These are phyloP conservation scores for Turnix velox DNA, from an alignment of 2,113 vertebrate genomes.

Conservation along the genomic window DNA sequence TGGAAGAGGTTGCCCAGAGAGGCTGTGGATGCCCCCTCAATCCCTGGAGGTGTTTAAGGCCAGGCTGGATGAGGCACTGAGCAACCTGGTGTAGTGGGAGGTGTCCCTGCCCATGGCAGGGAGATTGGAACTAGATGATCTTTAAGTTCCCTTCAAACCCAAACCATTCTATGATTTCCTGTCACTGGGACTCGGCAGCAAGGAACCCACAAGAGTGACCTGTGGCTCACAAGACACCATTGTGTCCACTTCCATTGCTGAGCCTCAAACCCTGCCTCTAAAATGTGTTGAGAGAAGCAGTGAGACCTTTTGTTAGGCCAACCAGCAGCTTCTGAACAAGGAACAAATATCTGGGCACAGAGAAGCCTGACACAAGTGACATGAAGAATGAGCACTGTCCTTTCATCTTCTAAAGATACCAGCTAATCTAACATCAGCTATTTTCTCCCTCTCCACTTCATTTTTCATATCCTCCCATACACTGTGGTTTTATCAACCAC, in stretches of 20 bases:
- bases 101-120: too few relatives aligned
- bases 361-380: not conserved
- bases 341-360: not conserved
- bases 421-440: conserved; percentile 46
- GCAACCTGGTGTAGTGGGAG: too few relatives aligned
- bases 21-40: too few relatives aligned
- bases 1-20: too few relatives aligned
- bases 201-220: not conserved
- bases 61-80: too few relatives aligned
- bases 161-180: too few relatives aligned
- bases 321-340: not conserved
- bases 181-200: not conserved
- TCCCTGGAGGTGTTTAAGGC: too few relatives aligned
- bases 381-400: not conserved
- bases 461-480: conserved; percentile 43
- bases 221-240: not conserved
- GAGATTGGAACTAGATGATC: too few relatives aligned
- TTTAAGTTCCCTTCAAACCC: too few relatives aligned
- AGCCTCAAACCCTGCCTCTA: not conserved
- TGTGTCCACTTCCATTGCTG: not conserved
- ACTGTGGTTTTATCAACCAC: not conserved
- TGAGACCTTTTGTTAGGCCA: not conserved
- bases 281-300: not conserved
- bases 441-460: not conserved
- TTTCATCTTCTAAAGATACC: not conserved